Evolutionary conservation across 2,888 invertebrate genomes (phyloP).

Genomic region (Sthenelais limicola): DNA sequence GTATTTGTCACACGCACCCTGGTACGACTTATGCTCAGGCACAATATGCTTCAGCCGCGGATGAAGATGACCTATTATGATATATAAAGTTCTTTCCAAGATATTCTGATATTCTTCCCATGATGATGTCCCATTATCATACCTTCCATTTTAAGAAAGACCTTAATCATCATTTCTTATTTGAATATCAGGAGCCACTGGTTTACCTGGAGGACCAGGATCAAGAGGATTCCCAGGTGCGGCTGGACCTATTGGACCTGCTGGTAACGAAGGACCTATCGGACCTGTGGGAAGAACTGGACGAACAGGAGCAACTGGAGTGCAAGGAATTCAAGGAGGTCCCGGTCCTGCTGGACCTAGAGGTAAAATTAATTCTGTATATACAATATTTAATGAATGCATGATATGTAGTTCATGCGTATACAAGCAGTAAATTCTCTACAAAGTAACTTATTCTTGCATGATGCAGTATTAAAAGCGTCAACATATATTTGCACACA

Average conservation of each 20-base stretch:
- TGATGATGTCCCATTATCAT: too few species aligned
- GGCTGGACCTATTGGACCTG: slow-evolving; percentile 38
- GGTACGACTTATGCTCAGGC: too few species aligned
- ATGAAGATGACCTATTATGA: too few species aligned
- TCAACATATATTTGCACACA: not conserved
- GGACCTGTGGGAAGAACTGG: slow-evolving; percentile 21
- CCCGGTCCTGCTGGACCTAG: slow-evolving; percentile 41
- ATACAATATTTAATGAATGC: too few species aligned
- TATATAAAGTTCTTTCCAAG: too few species aligned
- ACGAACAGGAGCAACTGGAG: slow-evolving; percentile 26
- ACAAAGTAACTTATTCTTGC: not conserved
- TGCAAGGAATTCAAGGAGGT: slow-evolving; percentile 43
- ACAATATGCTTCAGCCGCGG: too few species aligned
- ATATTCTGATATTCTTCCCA: too few species aligned
- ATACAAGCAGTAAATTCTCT: too few species aligned
- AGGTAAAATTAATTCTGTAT: slow-evolving; percentile 2
- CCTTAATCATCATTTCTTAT: slow-evolving; percentile 2
- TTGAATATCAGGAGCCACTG: slow-evolving; percentile 42
- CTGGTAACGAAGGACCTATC: slow-evolving; percentile 35
- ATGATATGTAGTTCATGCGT: too few species aligned
- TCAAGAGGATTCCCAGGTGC: slow-evolving; percentile 41
- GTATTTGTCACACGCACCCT: too few species aligned
- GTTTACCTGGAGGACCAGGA: slow-evolving; percentile 45
- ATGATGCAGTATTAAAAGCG: not conserved
- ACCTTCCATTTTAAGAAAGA: not conserved